Evolutionary conservation across 2,888 invertebrate species (phyloP), one percentile per base, ranked within the genome.

Genomic region (Parochlus steinenii): DNA sequence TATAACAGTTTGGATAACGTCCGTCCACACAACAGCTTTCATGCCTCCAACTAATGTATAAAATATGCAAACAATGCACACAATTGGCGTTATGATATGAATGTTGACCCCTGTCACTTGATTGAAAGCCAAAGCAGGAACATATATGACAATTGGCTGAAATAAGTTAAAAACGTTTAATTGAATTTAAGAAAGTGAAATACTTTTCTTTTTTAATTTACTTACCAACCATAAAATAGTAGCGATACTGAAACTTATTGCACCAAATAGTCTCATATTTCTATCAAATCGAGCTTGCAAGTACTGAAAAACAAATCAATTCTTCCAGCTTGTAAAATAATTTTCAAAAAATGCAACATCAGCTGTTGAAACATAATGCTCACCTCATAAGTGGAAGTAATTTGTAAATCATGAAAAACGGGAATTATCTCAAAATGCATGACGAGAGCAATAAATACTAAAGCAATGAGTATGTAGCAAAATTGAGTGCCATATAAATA

Each of bases 81-180:
- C 75, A 14, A 77, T 67, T 2, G 79, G 71, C 2, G 80, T 78
- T 8, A 80, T 71, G 20, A 76, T 57, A 54, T 81, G 80, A 14
- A 80, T 66, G 43, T 76, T 71, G 5, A 81, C 67, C 32, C 80
- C 80, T 35, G 81, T 81, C 19, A 82, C 81, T 69, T 74, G 74
- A 60, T 74, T 74, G 49, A 74, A 74, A 22, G 74, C 74, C 41
- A 74, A 52, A 2, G 74, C 74, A 20, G 74, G 74, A 5, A 74
- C 74, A 46, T 73, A 74, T 44, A 75, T 72, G 2, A 75, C 74
- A 17, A 75, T 69, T 3, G 75, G 74, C 31, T 76, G 53, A 69
- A 27, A 27, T 11, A 27, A 16, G 12, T 27, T 27, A 8, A 27
- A 14, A 6, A 14, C 27, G 10, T 22, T 8, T 8, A 8, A 8